Evolutionary conservation across 2,888 invertebrate genomes (phyloP).

Genomic region (Tinea pellionella): DNA sequence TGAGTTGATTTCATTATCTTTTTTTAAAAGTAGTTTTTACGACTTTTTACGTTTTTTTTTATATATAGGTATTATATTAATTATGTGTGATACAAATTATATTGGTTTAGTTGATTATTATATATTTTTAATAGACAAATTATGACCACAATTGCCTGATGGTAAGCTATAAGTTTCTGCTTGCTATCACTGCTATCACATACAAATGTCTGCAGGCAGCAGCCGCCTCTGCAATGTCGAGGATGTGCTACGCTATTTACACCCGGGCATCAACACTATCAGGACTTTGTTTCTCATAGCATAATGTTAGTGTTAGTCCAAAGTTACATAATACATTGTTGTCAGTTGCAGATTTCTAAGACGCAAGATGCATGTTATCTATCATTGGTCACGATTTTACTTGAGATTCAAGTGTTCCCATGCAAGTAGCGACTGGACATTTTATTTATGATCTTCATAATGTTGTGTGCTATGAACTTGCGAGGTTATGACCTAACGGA

Average conservation of each 20-base stretch:
- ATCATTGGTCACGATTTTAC: conserved; percentile 27
- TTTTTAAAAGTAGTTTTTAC: neutral
- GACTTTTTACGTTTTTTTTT: neutral
- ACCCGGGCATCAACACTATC: no score
- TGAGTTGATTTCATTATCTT: neutral
- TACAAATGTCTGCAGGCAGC: no score
- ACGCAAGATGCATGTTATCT: conserved; percentile 17
- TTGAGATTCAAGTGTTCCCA: conserved; percentile 8
- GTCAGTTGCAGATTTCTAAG: conserved; percentile 4
- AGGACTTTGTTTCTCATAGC: no score
- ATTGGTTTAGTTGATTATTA: no score
- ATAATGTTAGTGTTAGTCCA: neutral
- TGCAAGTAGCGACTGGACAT: neutral
- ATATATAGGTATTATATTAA: neutral
- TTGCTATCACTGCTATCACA: no score
- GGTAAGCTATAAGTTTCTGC: no score
- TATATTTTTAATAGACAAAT: no score
- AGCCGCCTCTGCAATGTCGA: no score
- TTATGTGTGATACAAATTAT: no score
- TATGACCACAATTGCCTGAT: no score
- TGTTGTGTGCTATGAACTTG: neutral
- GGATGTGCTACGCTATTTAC: no score
- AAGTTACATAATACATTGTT: neutral
- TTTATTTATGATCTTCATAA: conserved; percentile 11
- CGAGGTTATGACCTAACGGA: neutral